Conservation (phyloP, 2,113 vertebrate genomes). For the Amphiprion percula region DNA sequence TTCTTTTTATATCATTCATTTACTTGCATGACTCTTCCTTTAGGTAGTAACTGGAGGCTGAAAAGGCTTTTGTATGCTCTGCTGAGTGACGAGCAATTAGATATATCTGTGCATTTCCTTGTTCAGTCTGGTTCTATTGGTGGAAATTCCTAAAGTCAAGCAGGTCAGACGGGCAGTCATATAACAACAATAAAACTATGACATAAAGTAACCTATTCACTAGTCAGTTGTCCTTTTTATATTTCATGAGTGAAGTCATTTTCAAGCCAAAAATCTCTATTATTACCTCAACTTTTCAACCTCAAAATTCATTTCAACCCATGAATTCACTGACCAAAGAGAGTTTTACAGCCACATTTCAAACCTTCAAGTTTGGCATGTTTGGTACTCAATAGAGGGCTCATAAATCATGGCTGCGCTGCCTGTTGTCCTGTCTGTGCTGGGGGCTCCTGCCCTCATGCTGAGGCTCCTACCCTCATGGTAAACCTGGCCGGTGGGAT, state of each 20-base stretch:
- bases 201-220: no score
- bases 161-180: not conserved
- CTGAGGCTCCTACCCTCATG: not conserved
- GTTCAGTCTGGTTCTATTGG: not conserved
- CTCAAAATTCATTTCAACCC: not conserved
- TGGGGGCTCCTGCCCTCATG: conserved; percentile 15
- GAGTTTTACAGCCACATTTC: not conserved
- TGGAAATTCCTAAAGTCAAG: conserved; percentile 33
- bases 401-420: not conserved
- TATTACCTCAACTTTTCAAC: not conserved
- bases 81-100: not conserved
- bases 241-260: no score
- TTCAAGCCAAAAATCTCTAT: no score
- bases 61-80: conserved; percentile 14
- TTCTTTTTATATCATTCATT: not conserved
- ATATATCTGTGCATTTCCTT: conserved; percentile 25
- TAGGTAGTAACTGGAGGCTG: not conserved
- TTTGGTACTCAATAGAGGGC: not conserved
- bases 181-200: no score
- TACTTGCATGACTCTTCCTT: conserved; percentile 1
- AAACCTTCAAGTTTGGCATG: not conserved
- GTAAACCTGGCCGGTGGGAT: conserved; percentile 54
- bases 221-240: no score
- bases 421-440: not conserved
- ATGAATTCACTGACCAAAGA: not conserved